phyloP scores from a whole-genome alignment of 2,888 invertebrate species.

The Lamellibrachia satsuma region DNA sequence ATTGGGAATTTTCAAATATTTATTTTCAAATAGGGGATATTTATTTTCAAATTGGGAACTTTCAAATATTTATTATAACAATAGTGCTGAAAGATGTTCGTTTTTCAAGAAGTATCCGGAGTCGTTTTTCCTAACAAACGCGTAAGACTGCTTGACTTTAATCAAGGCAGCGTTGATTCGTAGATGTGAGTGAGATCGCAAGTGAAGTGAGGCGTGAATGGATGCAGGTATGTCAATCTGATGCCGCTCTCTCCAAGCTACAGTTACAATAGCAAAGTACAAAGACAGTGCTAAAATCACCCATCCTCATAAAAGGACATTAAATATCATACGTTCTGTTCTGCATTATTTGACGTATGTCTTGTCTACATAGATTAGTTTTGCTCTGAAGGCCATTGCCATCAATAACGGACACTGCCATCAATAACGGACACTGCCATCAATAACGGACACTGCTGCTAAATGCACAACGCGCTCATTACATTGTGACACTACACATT shows the following conservation, averaged over 20 bases:
- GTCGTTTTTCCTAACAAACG: not conserved
- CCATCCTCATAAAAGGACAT: not conserved
- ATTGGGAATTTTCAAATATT: not conserved
- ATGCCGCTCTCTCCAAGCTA: not conserved
- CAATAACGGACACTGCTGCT: not conserved
- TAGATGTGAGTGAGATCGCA: not conserved
- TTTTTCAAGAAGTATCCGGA: not conserved
- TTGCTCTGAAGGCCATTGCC: not conserved
- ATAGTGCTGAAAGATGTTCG: not conserved
- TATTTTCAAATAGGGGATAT: not conserved
- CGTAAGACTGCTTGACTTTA: not conserved
- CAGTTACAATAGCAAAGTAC: not conserved
- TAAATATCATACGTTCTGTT: not conserved
- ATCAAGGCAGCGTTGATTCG: not conserved
- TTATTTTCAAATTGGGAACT: not conserved
- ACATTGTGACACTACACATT: not conserved
- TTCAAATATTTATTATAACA: not conserved
- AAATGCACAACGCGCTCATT: no score
- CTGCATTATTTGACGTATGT: not conserved
- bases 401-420: not conserved
- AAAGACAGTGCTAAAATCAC: not conserved
- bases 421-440: not conserved
- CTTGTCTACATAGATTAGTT: not conserved
- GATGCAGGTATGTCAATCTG: not conserved
- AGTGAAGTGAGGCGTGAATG: slow-evolving; percentile 3